phyloP scores from a whole-genome alignment of 2,888 invertebrate genomes.

The Rhyacophila evoluta region DNA sequence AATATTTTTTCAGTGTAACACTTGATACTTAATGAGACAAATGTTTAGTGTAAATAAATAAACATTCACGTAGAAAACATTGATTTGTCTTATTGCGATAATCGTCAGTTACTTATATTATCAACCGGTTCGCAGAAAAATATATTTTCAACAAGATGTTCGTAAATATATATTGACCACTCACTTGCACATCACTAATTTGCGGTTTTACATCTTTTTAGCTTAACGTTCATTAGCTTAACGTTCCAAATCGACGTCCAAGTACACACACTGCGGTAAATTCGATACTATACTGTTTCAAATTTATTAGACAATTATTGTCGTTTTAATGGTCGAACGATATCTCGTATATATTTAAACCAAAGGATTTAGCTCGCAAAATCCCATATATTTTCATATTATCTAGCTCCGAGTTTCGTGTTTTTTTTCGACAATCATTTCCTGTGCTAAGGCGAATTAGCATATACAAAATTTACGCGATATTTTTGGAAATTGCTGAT shows the following conservation, averaged over 20 bases:
- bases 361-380: slow-evolving; percentile 17
- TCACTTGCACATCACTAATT: neutral
- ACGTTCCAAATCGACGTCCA: slow-evolving; percentile 28
- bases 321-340: slow-evolving; percentile 36
- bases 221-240: slow-evolving; percentile 35
- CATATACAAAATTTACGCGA: neutral
- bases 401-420: neutral
- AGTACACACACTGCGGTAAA: slow-evolving; percentile 30
- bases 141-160: too few relatives aligned
- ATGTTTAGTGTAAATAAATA: too few relatives aligned
- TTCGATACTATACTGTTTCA: slow-evolving; percentile 37
- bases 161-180: too few relatives aligned
- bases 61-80: too few relatives aligned
- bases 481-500: neutral
- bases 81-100: too few relatives aligned
- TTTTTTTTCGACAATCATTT: neutral
- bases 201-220: slow-evolving; percentile 10
- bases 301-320: slow-evolving; percentile 49
- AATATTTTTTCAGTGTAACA: too few relatives aligned
- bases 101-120: too few relatives aligned
- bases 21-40: too few relatives aligned
- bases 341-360: slow-evolving; percentile 29
- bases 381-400: slow-evolving; percentile 28
- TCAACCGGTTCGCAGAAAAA: too few relatives aligned
- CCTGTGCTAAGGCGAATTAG: neutral